Base-by-base conservation (phyloP, 2,113 vertebrate genomes). In the Ceuthmochares aereus region DNA sequence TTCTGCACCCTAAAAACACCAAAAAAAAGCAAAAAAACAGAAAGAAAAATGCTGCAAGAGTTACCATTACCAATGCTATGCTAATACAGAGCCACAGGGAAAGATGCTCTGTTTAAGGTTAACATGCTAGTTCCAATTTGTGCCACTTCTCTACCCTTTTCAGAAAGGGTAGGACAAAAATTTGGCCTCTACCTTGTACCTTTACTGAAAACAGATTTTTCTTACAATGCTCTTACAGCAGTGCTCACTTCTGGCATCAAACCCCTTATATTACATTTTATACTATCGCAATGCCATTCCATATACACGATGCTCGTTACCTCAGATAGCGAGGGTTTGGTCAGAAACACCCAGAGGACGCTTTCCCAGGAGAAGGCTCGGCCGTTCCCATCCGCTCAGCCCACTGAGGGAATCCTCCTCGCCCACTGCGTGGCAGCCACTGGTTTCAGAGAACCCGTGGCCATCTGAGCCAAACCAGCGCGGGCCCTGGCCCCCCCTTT, bases 11-110 rank as follows among this genome's bases (percentile, higher is more conserved):
- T 86, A 60, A 34, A 32, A 64, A 37, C 0, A 49, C 8, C 27
- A 27, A 7, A 69, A 67, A 32, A 82, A 1, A 37, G 0, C 55
- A 54, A 27, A 12, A 27, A 11, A 69, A 67, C 70, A 14, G 1
- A 49, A 4, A 27, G 67, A 82, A 80, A 80, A n/a, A 4, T n/a
- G 18, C 47, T 81, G 51, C 83, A 27, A 42, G 2, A 25, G 15
- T 43, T 70, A 60, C 22, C 14, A 19, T 1, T 25, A 84, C 52
- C 43, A 73, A 74, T 3, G 15, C 25, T 45, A 42, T 1, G 1
- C 7, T 42, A 52, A 10, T 6, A 73, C 2, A n/a, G 4, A 82
- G 27, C 9, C 30, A 78, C 0, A 0, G 4, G 43, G 2, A 47
- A 91, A 51, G 12, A 43, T 10, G 45, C 8, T 52, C 40, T 25